A percentile compares a stretch with the other conserved stretches of the same genome.
phyloP scores from a whole-genome alignment of 2,797 vertebrate genomes.

The Tolypeutes matacus region DNA sequence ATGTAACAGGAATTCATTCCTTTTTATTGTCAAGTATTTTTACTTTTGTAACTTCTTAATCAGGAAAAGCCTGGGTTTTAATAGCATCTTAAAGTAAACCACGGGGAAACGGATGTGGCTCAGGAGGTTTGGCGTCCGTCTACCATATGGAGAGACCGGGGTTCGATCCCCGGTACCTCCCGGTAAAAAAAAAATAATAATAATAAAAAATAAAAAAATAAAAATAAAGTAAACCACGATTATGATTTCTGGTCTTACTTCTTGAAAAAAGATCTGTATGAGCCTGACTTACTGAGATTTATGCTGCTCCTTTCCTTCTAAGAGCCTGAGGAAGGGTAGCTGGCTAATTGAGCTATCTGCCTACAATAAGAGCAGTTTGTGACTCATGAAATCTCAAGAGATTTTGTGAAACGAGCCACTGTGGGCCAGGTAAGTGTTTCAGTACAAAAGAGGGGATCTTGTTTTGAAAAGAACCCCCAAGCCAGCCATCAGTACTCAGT shows the following conservation, averaged over 20 bases:
- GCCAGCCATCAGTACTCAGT: background rate
- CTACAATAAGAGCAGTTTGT: constrained; percentile 51
- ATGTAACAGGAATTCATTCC: constrained; percentile 32
- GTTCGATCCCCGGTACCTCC: too few species aligned
- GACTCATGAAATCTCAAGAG: constrained; percentile 25
- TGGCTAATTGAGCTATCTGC: background rate
- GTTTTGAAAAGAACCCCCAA: constrained; percentile 28
- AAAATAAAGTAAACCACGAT: background rate
- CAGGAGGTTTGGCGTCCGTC: too few species aligned
- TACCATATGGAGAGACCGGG: too few species aligned
- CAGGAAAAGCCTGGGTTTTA: constrained; percentile 36
- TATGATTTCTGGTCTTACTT: constrained; percentile 58
- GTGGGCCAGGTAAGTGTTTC: constrained; percentile 32
- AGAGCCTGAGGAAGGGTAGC: constrained; percentile 29
- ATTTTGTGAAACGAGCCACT: constrained; percentile 18
- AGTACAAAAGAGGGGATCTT: background rate
- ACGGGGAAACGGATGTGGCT: too few species aligned
- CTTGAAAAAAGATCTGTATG: constrained; percentile 27
- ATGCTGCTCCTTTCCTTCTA: background rate
- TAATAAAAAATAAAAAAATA: too few species aligned
- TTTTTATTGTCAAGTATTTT: background rate
- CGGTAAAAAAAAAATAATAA: too few species aligned
- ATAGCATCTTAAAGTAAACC: constrained; percentile 46
- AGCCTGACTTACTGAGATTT: constrained; percentile 4
- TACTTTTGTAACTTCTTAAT: constrained; percentile 42